Evolutionary conservation across 2,113 vertebrate species (phyloP), one percentile per base, ranked within the genome.

Genomic region (Microcebus murinus): DNA sequence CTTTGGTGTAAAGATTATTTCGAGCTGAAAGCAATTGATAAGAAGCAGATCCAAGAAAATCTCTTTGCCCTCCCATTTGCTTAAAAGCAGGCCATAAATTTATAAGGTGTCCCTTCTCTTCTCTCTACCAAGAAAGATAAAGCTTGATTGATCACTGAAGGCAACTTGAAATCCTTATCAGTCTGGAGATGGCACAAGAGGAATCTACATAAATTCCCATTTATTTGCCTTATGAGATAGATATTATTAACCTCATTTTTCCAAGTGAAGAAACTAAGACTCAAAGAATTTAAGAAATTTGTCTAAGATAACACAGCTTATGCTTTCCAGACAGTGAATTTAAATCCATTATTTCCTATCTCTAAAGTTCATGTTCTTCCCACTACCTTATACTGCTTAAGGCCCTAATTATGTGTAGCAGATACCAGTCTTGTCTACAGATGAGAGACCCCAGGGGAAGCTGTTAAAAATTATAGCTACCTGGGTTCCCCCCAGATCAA

Each of bases 211-310:
- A 36, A 25, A 36, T 31, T 36, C 31, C 42, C 34, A 5, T 88
- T 85, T 65, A 29, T 36, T 29, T 48, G 71, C 31, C 31, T 48
- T 77, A 31, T 52, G 34, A 96, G 42, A 84, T 29, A 9, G 4
- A 34, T 50, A 63, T 11, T 23, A 34, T 50, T 70, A 94, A 92
- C 34, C 65, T 45, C 34, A 45, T 68, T 95, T 95, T 96, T 95
- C 67, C 15, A 94, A 95, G 42, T 77, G 21, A 90, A 92, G 84
- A 93, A 96, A 80, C 21, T 17, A 17, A 92, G 13, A 2, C 61
- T 68, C 50, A 90, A 87, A 65, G 50, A 76, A 50, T 85, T 87
- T 87, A 23, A 92, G 50, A 95, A 87, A 76, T 50, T 85, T 88
- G 23, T 52, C 79, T 18, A 45, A 25, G 23, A 65, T 23, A 76